Evolutionary conservation across 1,140 invertebrate species (phyloP), one percentile per base, ranked within the genome.

Genomic region (Ips typographus): DNA sequence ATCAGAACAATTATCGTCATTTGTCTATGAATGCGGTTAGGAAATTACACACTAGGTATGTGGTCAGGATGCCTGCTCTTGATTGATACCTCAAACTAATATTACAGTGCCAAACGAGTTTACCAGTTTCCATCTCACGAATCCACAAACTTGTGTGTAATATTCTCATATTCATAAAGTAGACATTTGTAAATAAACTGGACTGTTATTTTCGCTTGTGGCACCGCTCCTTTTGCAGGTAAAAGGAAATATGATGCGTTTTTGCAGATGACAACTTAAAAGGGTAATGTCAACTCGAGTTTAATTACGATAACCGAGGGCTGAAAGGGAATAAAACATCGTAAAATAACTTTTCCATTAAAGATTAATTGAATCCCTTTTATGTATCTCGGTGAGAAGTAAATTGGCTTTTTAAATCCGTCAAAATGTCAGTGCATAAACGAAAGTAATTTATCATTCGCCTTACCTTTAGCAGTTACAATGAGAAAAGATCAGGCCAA

Each of bases 321-420:
- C 60, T 44, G 44, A 62, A 62, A 47, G 43, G 60, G 49, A 62
- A 40, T 62, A 62, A 44, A 47, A 62, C 60, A 62, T 43, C 36
- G 60, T 41, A 62, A 43, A 62, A 62, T 43, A 47, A 62, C 60
- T 62, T 62, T 62, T 62, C 60, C 40, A 62, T 62, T 62, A 62
- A 62, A 62, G 60, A 62, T 62, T 62, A 62, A 62, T 62, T 62
- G 40, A 43, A 62, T 62, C 60, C 40, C 60, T 40, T 62, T 62
- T 62, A 40, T 62, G 60, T 62, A 44, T 62, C 60, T 40, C 37
- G 40, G 22, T 41, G 44, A 62, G 60, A 49, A 62, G 60, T 62
- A 62, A 62, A 62, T 62, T 62, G 60, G 60, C 60, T 56, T 56
- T 62, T 62, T 62, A 62, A 62, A 62, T 62, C 44, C 44, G 60